These are phyloP conservation scores for Carlito syrichta DNA, from an alignment of 2,113 vertebrate species.

Conservation along the genomic window DNA sequence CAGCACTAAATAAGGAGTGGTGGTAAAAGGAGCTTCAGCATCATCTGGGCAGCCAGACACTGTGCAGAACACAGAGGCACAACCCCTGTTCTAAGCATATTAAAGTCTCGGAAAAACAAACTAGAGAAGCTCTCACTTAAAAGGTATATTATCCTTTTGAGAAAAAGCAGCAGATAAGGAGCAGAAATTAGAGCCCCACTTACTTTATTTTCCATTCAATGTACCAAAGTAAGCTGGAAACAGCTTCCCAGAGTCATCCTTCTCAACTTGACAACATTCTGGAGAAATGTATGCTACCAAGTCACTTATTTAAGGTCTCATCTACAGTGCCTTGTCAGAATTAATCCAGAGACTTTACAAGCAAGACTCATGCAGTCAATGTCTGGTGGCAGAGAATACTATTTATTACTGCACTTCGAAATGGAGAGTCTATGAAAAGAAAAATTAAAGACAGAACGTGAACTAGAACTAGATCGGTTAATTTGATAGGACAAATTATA, in stretches of 20 bases:
- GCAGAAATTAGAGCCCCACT: background rate
- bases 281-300: background rate
- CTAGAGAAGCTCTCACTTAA: conserved; percentile 11
- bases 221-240: background rate
- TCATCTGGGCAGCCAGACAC: background rate
- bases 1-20: background rate
- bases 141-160: background rate
- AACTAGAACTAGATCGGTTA: background rate
- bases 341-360: background rate
- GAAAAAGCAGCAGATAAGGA: conserved; percentile 1
- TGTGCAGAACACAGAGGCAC: background rate
- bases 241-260: background rate
- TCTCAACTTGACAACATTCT: background rate
- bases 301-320: background rate
- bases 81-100: background rate
- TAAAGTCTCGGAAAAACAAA: background rate
- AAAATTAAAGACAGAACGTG: background rate
- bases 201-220: background rate
- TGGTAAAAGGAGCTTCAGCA: background rate
- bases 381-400: background rate
- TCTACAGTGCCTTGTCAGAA: background rate
- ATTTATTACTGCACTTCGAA: conserved; percentile 8
- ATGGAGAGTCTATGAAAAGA: background rate
- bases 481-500: background rate
- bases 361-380: background rate